Evolutionary conservation across 2,888 invertebrate species (phyloP).

Genomic region (Drosophila flavopinicola): DNA sequence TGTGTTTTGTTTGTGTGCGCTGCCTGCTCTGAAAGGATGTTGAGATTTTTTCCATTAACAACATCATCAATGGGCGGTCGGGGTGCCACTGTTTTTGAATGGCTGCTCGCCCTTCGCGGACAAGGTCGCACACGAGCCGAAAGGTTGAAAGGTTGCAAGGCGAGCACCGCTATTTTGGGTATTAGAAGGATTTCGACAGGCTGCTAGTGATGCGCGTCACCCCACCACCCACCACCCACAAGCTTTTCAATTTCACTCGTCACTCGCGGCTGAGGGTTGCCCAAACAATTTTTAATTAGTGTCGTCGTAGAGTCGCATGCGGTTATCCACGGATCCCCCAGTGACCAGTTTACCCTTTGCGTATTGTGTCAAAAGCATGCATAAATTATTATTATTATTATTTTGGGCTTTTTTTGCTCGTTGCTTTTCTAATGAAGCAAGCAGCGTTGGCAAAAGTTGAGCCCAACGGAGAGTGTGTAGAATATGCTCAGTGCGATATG

Average conservation of each 20-base stretch:
- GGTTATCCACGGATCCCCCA: slow-evolving; percentile 38
- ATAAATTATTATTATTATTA: slow-evolving; percentile 66
- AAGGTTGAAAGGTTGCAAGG: slow-evolving; percentile 39
- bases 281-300: slow-evolving; percentile 74
- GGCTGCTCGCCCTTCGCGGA: slow-evolving; percentile 36
- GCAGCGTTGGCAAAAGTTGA: neutral
- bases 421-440: slow-evolving; percentile 62
- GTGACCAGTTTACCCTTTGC: slow-evolving; percentile 66
- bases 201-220: neutral
- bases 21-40: slow-evolving; percentile 62
- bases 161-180: slow-evolving; percentile 37
- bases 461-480: neutral
- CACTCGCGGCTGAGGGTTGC: slow-evolving; percentile 42
- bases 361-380: slow-evolving; percentile 73
- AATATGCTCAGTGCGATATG: neutral
- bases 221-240: neutral
- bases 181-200: slow-evolving; percentile 41
- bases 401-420: neutral
- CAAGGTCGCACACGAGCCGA: slow-evolving; percentile 54
- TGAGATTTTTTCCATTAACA: slow-evolving; percentile 81
- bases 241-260: slow-evolving; percentile 58
- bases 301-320: slow-evolving; percentile 49
- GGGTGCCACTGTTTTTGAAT: slow-evolving; percentile 40
- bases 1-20: slow-evolving; percentile 8
- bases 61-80: slow-evolving; percentile 71